Percentiles rank a stretch among this genome's conserved stretches.
These are phyloP conservation scores for Aelia acuminata DNA, from an alignment of 2,888 invertebrate genomes.

Conservation along the genomic window DNA sequence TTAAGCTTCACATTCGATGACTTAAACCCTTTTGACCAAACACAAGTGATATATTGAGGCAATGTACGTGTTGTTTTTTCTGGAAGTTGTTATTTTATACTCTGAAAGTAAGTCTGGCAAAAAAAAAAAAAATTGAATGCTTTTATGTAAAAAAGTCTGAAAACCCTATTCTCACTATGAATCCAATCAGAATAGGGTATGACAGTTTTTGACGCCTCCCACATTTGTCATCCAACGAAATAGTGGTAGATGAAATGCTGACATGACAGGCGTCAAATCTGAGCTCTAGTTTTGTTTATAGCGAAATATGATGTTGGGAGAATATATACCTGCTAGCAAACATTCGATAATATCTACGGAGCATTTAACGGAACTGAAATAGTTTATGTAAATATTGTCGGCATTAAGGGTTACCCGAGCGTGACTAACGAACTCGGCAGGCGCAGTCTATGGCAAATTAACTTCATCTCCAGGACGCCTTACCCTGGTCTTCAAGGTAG, in stretches of 20 bases:
- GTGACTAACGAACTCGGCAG: background rate
- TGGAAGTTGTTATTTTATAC: too few relatives aligned
- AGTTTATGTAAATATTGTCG: background rate
- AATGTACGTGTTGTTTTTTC: too few relatives aligned
- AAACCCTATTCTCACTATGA: background rate
- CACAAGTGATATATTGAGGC: too few relatives aligned
- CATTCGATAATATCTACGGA: background rate
- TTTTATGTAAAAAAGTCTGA: background rate
- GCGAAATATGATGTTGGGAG: background rate
- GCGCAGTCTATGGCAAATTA: constrained; percentile 5
- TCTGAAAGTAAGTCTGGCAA: too few relatives aligned
- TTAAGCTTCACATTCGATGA: too few relatives aligned
- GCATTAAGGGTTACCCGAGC: background rate
- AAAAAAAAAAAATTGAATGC: too few relatives aligned
- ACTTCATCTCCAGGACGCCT: background rate
- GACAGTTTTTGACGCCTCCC: background rate
- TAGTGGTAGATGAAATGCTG: background rate
- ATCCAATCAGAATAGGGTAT: background rate
- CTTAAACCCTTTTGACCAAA: too few relatives aligned
- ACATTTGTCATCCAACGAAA: background rate
- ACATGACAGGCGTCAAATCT: background rate
- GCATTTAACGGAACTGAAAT: background rate
- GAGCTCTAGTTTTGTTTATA: background rate
- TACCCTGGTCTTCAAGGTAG: background rate
- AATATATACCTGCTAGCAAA: background rate